Percentiles rank a stretch among this genome's conserved stretches.
phyloP scores from a whole-genome alignment of 2,888 invertebrate species.

The Nomada hirtipes region DNA sequence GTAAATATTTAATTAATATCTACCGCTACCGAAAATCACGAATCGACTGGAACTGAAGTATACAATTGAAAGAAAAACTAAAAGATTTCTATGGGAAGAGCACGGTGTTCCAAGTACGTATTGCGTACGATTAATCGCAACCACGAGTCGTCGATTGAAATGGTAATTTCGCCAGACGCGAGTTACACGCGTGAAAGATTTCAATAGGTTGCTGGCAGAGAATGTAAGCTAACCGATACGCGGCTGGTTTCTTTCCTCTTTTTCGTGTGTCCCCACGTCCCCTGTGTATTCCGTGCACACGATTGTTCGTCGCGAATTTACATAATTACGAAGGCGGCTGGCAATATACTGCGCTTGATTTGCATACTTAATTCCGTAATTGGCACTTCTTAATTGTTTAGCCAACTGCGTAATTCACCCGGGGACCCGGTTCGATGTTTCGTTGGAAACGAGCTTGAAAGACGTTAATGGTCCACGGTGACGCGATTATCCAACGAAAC shows the following conservation, averaged over 20 bases:
- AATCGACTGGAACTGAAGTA: no score
- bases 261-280: neutral
- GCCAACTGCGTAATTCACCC: slow-evolving; percentile 44
- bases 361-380: slow-evolving; percentile 61
- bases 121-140: slow-evolving; percentile 26
- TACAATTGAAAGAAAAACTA: no score
- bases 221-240: slow-evolving; percentile 41
- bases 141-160: slow-evolving; percentile 24
- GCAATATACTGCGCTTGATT: slow-evolving; percentile 47
- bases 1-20: no score
- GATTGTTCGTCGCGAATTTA: slow-evolving; percentile 53
- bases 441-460: neutral
- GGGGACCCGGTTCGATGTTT: slow-evolving; percentile 13
- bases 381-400: slow-evolving; percentile 60
- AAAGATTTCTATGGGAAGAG: neutral
- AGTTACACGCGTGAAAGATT: slow-evolving; percentile 45
- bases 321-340: slow-evolving; percentile 50
- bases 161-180: slow-evolving; percentile 36
- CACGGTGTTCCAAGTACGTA: neutral
- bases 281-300: slow-evolving; percentile 28
- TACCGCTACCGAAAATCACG: no score
- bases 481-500: slow-evolving; percentile 13
- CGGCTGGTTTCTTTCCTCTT: neutral
- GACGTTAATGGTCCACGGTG: slow-evolving; percentile 11
- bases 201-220: slow-evolving; percentile 37